These are phyloP conservation scores for Seriola aureovittata DNA, from an alignment of 2,113 vertebrate genomes.

Conservation along the genomic window DNA sequence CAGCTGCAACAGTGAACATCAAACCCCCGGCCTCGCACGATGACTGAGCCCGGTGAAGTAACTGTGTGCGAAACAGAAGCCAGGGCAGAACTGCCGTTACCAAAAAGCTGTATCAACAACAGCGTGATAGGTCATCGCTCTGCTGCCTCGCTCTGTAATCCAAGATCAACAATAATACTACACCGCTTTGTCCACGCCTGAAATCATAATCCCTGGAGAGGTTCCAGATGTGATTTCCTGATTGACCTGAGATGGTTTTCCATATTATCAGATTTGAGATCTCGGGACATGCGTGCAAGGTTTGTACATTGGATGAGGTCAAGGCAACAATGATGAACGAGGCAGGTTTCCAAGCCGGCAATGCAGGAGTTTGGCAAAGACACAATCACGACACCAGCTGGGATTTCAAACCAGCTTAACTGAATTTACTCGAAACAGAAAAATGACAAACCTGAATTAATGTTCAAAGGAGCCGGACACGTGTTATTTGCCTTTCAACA, in stretches of 20 bases:
- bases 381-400: conserved; percentile 1
- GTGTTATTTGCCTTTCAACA: conserved; percentile 22
- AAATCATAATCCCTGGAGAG: conserved; percentile 51
- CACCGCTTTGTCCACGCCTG: conserved; percentile 34
- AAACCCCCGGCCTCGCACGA: conserved; percentile 9
- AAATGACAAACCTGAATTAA: conserved; percentile 29
- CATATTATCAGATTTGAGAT: conserved; percentile 54
- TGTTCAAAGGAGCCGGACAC: conserved; percentile 26
- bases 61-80: conserved; percentile 33
- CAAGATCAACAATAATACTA: conserved; percentile 62
- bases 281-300: conserved; percentile 2
- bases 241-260: conserved; percentile 54
- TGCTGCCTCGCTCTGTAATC: conserved; percentile 55
- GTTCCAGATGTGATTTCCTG: conserved; percentile 65
- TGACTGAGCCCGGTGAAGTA: conserved; percentile 33
- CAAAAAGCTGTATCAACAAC: conserved; percentile 72
- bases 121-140: conserved; percentile 58
- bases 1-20: conserved; percentile 47
- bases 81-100: conserved; percentile 1
- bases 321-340: conserved; percentile 26
- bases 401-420: conserved; percentile 33
- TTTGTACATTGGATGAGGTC: conserved; percentile 35
- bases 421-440: neutral
- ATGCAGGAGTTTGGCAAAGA: conserved; percentile 40
- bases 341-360: conserved; percentile 27